Base-by-base conservation (phyloP, 2,888 invertebrate genomes). In the Chelonus formosanus region DNA sequence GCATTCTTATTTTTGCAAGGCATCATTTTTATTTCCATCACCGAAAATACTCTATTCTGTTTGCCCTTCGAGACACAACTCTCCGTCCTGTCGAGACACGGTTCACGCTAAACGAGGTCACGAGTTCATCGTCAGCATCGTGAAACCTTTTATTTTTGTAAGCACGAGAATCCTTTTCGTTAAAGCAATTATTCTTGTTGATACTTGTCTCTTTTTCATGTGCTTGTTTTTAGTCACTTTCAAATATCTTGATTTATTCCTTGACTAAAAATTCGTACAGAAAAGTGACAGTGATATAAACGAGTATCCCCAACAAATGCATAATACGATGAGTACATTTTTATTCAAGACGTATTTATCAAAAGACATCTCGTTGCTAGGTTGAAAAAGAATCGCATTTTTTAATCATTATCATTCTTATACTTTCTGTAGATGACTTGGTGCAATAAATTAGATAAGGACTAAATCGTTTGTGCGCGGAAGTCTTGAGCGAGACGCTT, bases 401-500 rank as follows among this genome's bases (percentile, higher is more conserved):
- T 48, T 54, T 45, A 20, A 55, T 50, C 43, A 48, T 61, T 56
- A 56, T 65, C 43, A 48, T 44, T 65, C 56, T 56, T 47, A 50
- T 50, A 40, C 59, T 48, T 31, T 43, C 55, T 40, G 40, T 50
- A 55, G 61, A 61, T 65, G 56, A 65, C 50, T 65, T 43, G 47
- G 34, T 34, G 56, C 52, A 65, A 65, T 61, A 50, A 56, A 65
- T 65, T 48, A 56, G 61, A 65, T 61, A 56, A 56, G 20, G 56
- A 32, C 48, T 6, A 47, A 65, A 55, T 55, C 56, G 60, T 61
- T 53, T 43, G 56, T 61, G 61, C 56, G 40, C 65, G 56, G 50
- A 65, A 65, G 55, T 60, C 60, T 61, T 40, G 48, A 60, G 48
- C 60, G 61, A 59, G 61, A 61, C 65, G 65, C 10, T 61, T 55